Evolutionary conservation across 2,888 invertebrate species (phyloP), one percentile per base, ranked within the genome.

Genomic region (Drosophila paracracens): DNA sequence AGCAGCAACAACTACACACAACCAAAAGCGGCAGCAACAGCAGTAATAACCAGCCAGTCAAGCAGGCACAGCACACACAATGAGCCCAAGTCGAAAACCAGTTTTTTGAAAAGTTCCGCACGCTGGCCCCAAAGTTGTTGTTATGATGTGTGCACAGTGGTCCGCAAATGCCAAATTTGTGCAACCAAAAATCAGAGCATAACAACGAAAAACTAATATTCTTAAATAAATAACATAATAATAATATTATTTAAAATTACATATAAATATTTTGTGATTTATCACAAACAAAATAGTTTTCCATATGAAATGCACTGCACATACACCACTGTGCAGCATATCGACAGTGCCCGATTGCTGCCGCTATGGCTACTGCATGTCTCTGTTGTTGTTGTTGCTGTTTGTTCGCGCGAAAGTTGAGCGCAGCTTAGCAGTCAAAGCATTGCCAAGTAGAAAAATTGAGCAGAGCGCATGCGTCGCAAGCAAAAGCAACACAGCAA

Each of bases 321-420:
- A 4, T n/a, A 18, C 33, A 70, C 76, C 83, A 66, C 72, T 10
- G 73, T 81, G 64, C 67, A 56, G 59, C 76, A 52, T n/a, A 63
- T 53, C 35, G 67, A 56, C 63, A 58, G 61, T 38, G 48, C 38
- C 25, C 63, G 64, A 69, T 40, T 64, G 65, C 67, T 78, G 81
- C 74, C 70, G 82, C 69, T 63, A 62, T 80, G 76, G 67, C 83
- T 80, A 76, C 85, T 84, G 88, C 88, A 84, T 29, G 69, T 70
- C 62, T 61, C 61, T 60, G 53, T 50, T 61, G 36, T 52, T 70
- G 61, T 36, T 65, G 52, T 43, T 54, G 59, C 62, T 65, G 54
- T 57, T 64, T 64, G 57, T 72, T 67, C 78, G 66, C 89, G 88
- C 89, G 88, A 83, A 83, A 83, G 82, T 87, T 86, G 83, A 82